phyloP scores from a whole-genome alignment of 2,113 vertebrate genomes.

The Percopsis transmontana region DNA sequence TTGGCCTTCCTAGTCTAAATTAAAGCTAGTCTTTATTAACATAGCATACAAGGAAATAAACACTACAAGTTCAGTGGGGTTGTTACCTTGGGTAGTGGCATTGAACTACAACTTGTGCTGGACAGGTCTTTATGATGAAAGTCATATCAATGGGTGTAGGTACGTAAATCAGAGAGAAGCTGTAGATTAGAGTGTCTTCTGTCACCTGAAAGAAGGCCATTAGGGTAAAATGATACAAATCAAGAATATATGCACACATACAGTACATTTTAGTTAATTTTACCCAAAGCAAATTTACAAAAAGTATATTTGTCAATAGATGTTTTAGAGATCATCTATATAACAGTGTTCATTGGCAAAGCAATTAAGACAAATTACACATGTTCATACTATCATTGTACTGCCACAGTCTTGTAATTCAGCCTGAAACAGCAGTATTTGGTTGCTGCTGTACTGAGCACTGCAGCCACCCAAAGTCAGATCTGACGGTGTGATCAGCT shows the following conservation, averaged over 20 bases:
- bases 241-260: not conserved
- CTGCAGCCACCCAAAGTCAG: slow-evolving; percentile 68
- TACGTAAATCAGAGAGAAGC: slow-evolving; percentile 58
- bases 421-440: slow-evolving; percentile 46
- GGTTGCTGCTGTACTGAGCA: not conserved
- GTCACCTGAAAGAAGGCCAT: slow-evolving; percentile 51
- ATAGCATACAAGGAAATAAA: not conserved
- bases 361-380: not conserved
- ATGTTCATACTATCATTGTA: slow-evolving; percentile 36
- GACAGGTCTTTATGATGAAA: slow-evolving; percentile 58
- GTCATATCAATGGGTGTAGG: slow-evolving; percentile 44
- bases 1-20: not conserved
- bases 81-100: slow-evolving; percentile 70
- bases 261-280: not conserved
- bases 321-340: too few species aligned
- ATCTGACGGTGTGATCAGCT: slow-evolving; percentile 51
- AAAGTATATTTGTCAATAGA: too few species aligned
- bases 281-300: not conserved
- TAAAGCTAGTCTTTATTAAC: not conserved
- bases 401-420: slow-evolving; percentile 60
- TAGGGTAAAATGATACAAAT: not conserved
- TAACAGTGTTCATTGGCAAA: not conserved
- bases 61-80: not conserved
- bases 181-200: slow-evolving; percentile 60
- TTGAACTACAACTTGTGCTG: slow-evolving; percentile 46